Evolutionary conservation across 2,888 invertebrate species (phyloP).

Genomic region (Plagiodera versicolora): DNA sequence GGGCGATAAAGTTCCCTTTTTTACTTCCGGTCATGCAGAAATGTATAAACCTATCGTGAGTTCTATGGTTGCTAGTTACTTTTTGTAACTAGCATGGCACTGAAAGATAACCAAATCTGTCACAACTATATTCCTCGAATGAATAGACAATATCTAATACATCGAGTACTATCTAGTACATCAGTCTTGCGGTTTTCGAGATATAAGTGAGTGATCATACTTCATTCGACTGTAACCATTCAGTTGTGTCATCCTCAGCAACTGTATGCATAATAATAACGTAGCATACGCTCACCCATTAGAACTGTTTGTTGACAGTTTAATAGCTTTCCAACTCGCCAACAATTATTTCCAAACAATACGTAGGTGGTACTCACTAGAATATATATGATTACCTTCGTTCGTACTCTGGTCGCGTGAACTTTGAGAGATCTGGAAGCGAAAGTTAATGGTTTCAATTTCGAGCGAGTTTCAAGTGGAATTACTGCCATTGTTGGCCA

Average conservation of each 20-base stretch:
- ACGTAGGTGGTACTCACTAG: slow-evolving; percentile 16
- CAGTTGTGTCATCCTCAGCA: slow-evolving; percentile 27
- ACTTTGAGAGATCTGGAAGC: not conserved
- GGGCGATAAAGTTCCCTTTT: no score
- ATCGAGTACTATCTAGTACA: no score
- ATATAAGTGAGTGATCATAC: not conserved
- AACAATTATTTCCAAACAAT: slow-evolving; percentile 25
- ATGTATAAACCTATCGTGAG: no score
- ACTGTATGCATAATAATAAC: slow-evolving; percentile 26
- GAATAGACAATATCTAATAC: no score
- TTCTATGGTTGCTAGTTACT: no score
- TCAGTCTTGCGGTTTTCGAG: no score
- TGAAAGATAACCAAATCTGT: no score
- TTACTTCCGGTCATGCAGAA: no score
- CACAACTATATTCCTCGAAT: no score
- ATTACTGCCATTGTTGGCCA: not conserved
- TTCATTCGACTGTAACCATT: slow-evolving; percentile 22
- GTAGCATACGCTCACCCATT: slow-evolving; percentile 17
- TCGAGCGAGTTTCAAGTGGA: not conserved
- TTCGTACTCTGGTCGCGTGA: not conserved
- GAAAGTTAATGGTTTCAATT: not conserved
- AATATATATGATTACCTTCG: not conserved
- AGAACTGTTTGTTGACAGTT: slow-evolving; percentile 23
- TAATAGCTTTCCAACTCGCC: slow-evolving; percentile 20
- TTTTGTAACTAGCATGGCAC: no score